Conservation (phyloP, 1,140 invertebrate species). For the Homalodisca vitripennis region DNA sequence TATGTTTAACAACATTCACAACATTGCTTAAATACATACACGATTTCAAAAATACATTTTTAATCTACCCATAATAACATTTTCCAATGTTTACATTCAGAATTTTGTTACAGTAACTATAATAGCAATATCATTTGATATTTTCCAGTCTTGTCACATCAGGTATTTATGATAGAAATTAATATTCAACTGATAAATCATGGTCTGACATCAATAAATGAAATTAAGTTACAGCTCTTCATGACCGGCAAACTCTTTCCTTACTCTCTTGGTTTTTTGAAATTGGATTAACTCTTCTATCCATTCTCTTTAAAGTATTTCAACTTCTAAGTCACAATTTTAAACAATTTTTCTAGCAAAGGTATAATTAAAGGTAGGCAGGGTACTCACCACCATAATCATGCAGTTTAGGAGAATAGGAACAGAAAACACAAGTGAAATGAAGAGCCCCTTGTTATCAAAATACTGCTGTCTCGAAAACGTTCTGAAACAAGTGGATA, state of each 20-base stretch:
- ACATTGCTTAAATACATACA: no score
- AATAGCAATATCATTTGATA: neutral
- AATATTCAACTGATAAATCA: neutral
- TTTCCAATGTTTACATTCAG: neutral
- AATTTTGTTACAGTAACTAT: neutral
- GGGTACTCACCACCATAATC: constrained; percentile 85
- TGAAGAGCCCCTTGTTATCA: constrained; percentile 88
- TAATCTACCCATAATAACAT: neutral
- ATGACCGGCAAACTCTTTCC: constrained; percentile 53
- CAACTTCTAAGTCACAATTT: neutral
- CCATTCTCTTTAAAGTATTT: neutral
- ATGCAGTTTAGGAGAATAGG: constrained; percentile 89
- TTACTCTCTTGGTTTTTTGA: neutral
- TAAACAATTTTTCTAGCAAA: neutral
- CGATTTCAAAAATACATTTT: no score
- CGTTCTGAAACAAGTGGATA: constrained; percentile 52
- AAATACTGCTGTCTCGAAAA: constrained; percentile 92
- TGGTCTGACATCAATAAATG: no score
- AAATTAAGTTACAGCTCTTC: no score
- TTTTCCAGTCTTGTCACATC: neutral
- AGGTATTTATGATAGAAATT: neutral
- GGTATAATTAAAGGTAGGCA: neutral
- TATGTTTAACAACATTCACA: no score
- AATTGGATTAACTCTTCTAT: neutral
- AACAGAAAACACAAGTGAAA: constrained; percentile 87